Base-by-base conservation (phyloP, 2,113 vertebrate species). In the Saiga tatarica region DNA sequence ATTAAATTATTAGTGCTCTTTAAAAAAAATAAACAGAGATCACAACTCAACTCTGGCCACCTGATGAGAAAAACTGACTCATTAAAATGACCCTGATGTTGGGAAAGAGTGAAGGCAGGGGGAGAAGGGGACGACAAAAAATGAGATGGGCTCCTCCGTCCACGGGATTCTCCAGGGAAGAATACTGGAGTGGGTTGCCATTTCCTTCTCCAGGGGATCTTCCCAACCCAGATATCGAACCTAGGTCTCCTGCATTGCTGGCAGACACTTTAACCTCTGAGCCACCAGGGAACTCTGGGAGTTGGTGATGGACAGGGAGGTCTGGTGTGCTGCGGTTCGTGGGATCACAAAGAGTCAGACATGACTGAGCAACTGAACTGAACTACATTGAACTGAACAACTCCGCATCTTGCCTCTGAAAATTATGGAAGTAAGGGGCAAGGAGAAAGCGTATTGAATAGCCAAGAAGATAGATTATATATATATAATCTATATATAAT, bases 241-340 rank as follows among this genome's bases (percentile, higher is more conserved):
- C 45, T 45, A 45, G 45, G 7, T 45, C 45, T 45, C 45, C 7
- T 45, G 45, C 45, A 45, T 45, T 45, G 45, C 45, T 9, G 45
- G 45, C 45, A 45, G 45, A 45, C 45, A 45, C 45, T 45, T 45
- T 45, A 45, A 45, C 45, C 7, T 45, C 45, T 45, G 45, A 45
- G 45, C 45, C 45, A 45, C 45, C 45, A 45, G 45, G 45, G 45
- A 45, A 45, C 7, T 36, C n/a, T 0, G 2, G 9, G n/a, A 67
- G 16, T 19, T 67, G 7, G 16, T 67, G 62, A n/a, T 67, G 16
- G 33, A 67, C 62, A 67, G 62, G 62, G 62, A n/a, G 33, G 1
- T 9, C 62, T 67, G 7, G 33, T 8, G 8, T 67, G 33, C 4
- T 19, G 33, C 1, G 0, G 7, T 67, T 5, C 16, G n/a, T 10